Base-by-base conservation (phyloP, 64 coral and sea anemone species). In the Montipora capricornis region DNA sequence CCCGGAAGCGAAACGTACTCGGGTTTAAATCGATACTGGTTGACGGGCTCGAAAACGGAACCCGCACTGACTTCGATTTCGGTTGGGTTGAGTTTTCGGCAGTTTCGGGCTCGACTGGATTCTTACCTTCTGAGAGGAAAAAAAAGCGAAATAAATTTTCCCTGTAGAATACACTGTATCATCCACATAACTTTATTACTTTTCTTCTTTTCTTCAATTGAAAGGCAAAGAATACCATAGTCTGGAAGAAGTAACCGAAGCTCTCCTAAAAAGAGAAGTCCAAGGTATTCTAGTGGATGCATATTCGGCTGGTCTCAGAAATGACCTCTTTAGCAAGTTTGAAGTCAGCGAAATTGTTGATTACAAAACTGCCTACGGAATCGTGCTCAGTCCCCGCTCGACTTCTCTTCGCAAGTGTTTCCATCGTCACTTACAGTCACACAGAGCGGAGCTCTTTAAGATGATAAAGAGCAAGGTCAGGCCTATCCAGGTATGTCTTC, bases 221-320 rank as follows among this genome's bases (percentile, higher is more conserved):
- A 9, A 60, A 82, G 80, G 20, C 29, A 82, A 91, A 19, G 5
- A 47, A 11, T 93, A 93, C 49, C 20, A 93, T 47, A 88, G 57
- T 1, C 20, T 93, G 4, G 83, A 88, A 13, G 92, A 88, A 11
- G 19, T 93, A 0, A 60, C 67, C 13, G 45, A 87, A 19, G 92
- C 92, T 1, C 68, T 93, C 24, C 9, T 87, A 3, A 55, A 79
- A 1, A 76, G n/a, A 19, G 67, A 93, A 14, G 92, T 93, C 15
- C 44, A 80, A 19, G 92, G 92, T 5, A 81, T 81, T 11, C 75
- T 93, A 4, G 92, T 93, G 61, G 92, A 93, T 60, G 79, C 92
- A 26, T 93, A 80, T 77, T 76, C 92, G 6, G 92, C 83, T 15
- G 92, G 92, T 15, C 49, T 87, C 49, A 17, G 83, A 59, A 15